A percentile compares a stretch with the other conserved stretches of the same genome.
Conservation (phyloP, 2,113 vertebrate species). For the Jacana jacana region DNA sequence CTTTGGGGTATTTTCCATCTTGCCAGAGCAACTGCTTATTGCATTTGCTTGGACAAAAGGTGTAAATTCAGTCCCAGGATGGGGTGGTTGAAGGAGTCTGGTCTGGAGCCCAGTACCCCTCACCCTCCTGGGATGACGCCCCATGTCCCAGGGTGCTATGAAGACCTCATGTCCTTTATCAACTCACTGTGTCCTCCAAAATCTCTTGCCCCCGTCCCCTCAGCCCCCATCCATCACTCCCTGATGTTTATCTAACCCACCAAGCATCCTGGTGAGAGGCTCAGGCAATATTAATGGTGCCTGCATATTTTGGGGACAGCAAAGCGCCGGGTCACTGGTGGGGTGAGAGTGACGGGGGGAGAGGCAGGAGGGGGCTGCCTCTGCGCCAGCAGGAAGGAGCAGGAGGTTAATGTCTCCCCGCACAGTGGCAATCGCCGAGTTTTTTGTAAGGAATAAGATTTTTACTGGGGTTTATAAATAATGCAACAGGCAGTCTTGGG, state of each 20-base stretch:
- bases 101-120: background rate
- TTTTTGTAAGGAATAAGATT: slow-evolving; percentile 17
- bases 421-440: background rate
- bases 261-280: accelerated
- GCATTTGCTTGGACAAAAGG: background rate
- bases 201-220: background rate
- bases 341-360: background rate
- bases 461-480: background rate
- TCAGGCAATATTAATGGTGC: background rate
- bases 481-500: background rate
- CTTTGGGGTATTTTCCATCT: background rate
- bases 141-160: background rate
- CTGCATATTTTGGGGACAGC: background rate
- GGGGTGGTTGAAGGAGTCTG: background rate
- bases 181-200: background rate
- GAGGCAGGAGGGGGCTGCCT: background rate
- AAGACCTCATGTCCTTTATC: background rate
- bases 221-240: background rate
- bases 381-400: background rate
- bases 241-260: accelerated
- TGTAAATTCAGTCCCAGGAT: accelerated
- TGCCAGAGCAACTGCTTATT: background rate
- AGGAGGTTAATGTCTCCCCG: background rate
- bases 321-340: accelerated
- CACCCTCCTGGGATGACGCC: background rate